Conservation (phyloP, 1,140 invertebrate genomes). For the Calephelis nemesis region DNA sequence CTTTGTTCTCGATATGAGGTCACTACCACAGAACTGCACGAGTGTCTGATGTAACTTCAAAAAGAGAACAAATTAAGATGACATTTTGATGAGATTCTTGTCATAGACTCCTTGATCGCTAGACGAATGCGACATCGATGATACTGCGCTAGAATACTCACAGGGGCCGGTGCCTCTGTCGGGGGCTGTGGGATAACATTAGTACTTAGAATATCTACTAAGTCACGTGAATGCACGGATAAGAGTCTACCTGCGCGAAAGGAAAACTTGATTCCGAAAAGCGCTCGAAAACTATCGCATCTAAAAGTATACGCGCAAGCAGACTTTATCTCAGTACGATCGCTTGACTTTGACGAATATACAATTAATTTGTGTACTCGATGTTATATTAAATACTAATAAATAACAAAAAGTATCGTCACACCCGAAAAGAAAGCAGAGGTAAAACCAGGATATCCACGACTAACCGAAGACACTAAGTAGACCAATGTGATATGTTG, state of each 20-base stretch:
- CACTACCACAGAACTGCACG: too few species aligned
- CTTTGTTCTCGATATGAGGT: too few species aligned
- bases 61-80: too few species aligned
- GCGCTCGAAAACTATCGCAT: not conserved
- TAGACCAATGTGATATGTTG: too few species aligned
- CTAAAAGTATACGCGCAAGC: not conserved
- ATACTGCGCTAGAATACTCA: constrained; percentile 81
- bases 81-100: not conserved
- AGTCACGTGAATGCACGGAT: not conserved
- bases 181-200: constrained; percentile 84
- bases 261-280: not conserved
- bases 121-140: constrained; percentile 18
- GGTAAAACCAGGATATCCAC: too few species aligned
- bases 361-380: too few species aligned
- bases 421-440: too few species aligned
- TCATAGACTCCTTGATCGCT: not conserved
- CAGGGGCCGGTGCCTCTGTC: constrained; percentile 91
- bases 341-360: not conserved
- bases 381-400: too few species aligned
- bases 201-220: constrained; percentile 43
- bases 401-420: too few species aligned
- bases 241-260: not conserved
- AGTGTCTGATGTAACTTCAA: too few species aligned
- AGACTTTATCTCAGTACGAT: not conserved
- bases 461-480: too few species aligned